Conservation (phyloP, 2,888 invertebrate species). For the Neoitamus cyanurus region DNA sequence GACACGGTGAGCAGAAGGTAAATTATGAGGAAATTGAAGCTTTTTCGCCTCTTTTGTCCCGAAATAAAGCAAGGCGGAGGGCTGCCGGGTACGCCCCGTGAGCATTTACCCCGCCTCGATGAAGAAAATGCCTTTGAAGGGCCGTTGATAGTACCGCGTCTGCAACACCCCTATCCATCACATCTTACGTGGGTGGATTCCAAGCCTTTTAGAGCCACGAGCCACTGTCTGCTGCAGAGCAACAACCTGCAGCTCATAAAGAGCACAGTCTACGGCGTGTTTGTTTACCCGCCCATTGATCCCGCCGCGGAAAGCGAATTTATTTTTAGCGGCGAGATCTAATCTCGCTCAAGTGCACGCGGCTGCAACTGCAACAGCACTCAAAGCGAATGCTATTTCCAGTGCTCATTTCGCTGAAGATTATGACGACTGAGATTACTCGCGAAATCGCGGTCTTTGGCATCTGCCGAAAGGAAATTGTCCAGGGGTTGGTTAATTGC, state of each 20-base stretch:
- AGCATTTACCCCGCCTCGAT: not conserved
- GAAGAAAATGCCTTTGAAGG: not conserved
- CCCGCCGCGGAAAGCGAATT: slow-evolving; percentile 1
- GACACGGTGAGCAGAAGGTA: not conserved
- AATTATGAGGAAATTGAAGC: slow-evolving; percentile 38
- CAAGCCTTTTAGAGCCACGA: not conserved
- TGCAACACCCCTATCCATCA: slow-evolving; percentile 4
- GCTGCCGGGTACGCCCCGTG: not conserved
- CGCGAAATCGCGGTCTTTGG: not conserved
- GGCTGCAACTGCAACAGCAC: not conserved
- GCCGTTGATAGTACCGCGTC: not conserved
- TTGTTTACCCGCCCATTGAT: slow-evolving; percentile 8
- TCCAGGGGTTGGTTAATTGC: not conserved
- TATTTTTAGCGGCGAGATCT: slow-evolving; percentile 28
- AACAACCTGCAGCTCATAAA: slow-evolving; percentile 18
- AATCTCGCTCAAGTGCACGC: slow-evolving; percentile 15
- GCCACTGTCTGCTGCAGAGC: not conserved
- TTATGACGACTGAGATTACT: slow-evolving; percentile 19
- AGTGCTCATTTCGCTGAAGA: slow-evolving; percentile 12
- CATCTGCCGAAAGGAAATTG: slow-evolving; percentile 6
- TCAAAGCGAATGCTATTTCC: slow-evolving; percentile 9
- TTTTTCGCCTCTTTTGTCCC: slow-evolving; percentile 1
- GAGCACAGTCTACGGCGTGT: not conserved
- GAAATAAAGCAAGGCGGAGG: not conserved
- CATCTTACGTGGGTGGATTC: not conserved